phyloP scores from a whole-genome alignment of 2,113 vertebrate species.

The Turnix velox region DNA sequence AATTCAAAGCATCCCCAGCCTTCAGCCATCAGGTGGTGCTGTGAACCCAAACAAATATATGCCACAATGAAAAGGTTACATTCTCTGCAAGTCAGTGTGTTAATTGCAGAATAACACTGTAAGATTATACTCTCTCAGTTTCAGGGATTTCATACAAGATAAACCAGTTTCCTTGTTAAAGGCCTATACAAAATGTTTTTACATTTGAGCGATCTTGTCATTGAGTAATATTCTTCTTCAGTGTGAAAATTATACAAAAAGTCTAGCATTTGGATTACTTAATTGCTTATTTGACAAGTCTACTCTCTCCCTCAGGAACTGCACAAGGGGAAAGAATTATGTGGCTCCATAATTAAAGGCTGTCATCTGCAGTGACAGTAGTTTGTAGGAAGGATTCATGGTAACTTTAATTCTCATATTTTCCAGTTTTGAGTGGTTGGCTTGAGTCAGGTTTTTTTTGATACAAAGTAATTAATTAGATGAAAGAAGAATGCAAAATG shows the following conservation, averaged over 20 bases:
- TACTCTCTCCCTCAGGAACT: background rate
- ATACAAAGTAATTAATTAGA: background rate
- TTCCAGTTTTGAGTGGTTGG: background rate
- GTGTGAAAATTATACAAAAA: background rate
- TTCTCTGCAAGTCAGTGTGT: background rate
- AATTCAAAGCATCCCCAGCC: background rate
- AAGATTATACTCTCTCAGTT: background rate
- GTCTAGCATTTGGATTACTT: background rate
- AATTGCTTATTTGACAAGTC: background rate
- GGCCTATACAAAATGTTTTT: background rate
- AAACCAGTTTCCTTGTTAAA: background rate
- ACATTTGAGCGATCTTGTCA: background rate
- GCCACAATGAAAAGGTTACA: background rate
- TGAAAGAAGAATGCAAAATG: background rate
- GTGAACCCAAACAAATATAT: background rate
- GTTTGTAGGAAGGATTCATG: background rate
- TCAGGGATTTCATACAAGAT: background rate
- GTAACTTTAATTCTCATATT: background rate
- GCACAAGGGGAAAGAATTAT: background rate
- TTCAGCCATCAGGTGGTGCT: constrained; percentile 52
- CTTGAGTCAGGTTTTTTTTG: background rate
- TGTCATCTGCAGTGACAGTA: background rate
- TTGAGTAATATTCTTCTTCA: background rate
- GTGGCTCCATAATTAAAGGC: constrained; percentile 1
- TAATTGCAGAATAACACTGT: background rate